Evolutionary conservation across 2,888 invertebrate genomes (phyloP), one percentile per base, ranked within the genome.

Genomic region (Adelphocoris suturalis): DNA sequence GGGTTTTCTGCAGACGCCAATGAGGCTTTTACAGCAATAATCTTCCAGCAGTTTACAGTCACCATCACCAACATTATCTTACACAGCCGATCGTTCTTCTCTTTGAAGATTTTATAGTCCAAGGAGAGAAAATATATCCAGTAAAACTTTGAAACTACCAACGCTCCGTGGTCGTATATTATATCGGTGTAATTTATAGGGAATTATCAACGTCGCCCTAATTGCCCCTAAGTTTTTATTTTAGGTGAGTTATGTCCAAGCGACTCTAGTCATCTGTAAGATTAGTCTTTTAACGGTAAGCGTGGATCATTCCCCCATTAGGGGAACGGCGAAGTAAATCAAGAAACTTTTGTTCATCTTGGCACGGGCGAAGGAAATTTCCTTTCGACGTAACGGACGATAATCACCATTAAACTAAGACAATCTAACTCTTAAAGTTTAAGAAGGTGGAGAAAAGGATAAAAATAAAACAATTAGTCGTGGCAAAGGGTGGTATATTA

Each of bases 151-250:
- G 68, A 68, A 16, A 19, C 68, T 23, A 68, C 27, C 68, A 23
- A 68, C 23, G 68, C 5, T 23, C 68, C 9, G 23, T 23, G 23
- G 68, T 27, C 27, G 27, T 68, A 68, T 68, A 68, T 68, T 68
- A 23, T 68, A 23, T 13, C 27, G 0, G 68, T 68, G 68, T 11
- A 68, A 68, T 68, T 68, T 68, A 68, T 68, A 23, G 68, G 23
- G 68, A 68, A 68, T 68, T 7, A 68, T 19, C 68, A 68, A 68
- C 68, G 68, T 68, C 68, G 23, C 9, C 13, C 68, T 68, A 68
- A 68, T 68, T 68, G 68, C 68, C 68, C 68, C 23, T 12, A 68
- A 68, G 68, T 68, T 68, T 68, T 23, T 68, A 68, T 68, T 68
- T 68, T 68, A 12, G 23, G 68, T 68, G 23, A 68, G 68, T 68